Evolutionary conservation across 2,113 vertebrate genomes (phyloP).

Genomic region (Ascaphus truei): DNA sequence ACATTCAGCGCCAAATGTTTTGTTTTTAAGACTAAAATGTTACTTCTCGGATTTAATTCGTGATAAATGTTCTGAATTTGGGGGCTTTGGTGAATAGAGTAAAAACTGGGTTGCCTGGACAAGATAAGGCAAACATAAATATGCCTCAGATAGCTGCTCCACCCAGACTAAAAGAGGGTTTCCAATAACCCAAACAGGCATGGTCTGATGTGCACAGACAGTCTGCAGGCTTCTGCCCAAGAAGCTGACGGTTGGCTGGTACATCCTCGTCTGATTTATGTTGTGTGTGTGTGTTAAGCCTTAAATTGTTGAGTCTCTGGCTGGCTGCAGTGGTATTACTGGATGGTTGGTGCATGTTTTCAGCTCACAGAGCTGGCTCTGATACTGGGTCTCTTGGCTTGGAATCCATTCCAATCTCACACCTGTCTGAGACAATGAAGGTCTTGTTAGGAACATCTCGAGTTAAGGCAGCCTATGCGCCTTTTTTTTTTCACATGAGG

Average conservation of each 20-base stretch:
- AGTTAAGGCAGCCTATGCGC: slow-evolving; percentile 31
- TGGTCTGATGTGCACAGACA: slow-evolving; percentile 62
- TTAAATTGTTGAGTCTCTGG: slow-evolving; percentile 67
- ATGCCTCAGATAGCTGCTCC: slow-evolving; percentile 56
- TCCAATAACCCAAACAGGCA: slow-evolving; percentile 63
- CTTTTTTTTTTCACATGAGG: slow-evolving; percentile 6
- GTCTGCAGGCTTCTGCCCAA: slow-evolving; percentile 69
- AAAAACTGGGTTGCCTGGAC: slow-evolving; percentile 52
- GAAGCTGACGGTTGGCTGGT: slow-evolving; percentile 61
- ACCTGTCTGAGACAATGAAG: slow-evolving; percentile 77
- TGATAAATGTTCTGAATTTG: background rate
- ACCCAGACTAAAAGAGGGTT: slow-evolving; percentile 53
- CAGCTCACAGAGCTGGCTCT: slow-evolving; percentile 63
- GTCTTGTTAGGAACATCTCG: slow-evolving; percentile 67
- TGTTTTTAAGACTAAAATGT: no score
- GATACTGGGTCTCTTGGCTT: slow-evolving; percentile 55
- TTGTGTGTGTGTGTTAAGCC: slow-evolving; percentile 57
- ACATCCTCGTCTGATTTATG: slow-evolving; percentile 70
- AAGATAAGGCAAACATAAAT: slow-evolving; percentile 62
- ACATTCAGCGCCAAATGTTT: no score
- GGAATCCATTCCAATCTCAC: slow-evolving; percentile 64
- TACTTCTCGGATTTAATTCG: no score
- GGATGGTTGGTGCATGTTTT: slow-evolving; percentile 60
- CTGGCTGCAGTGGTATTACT: slow-evolving; percentile 61
- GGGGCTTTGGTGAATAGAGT: background rate